These are phyloP conservation scores for Calypte anna DNA, from an alignment of 2,113 vertebrate species.

Conservation along the genomic window DNA sequence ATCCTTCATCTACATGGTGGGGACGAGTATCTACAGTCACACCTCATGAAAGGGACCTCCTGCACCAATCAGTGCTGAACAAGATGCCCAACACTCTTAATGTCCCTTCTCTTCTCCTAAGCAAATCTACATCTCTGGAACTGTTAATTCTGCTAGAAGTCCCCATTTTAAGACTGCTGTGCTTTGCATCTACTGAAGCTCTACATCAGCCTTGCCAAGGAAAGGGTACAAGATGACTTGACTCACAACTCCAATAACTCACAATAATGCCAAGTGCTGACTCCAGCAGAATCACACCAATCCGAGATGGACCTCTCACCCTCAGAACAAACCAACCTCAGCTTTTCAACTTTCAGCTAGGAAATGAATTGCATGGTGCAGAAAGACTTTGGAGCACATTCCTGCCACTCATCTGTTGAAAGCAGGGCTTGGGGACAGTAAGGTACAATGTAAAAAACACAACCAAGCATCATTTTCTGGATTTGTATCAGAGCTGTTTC, in stretches of 20 bases:
- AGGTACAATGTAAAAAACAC: background rate
- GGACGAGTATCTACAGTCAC: background rate
- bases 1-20: background rate
- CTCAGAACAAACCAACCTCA: background rate
- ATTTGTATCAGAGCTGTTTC: background rate
- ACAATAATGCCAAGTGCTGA: background rate
- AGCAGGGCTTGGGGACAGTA: background rate
- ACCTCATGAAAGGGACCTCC: background rate
- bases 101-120: background rate
- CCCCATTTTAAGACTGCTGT: background rate
- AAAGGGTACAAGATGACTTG: background rate
- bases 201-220: background rate
- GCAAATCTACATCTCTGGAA: background rate
- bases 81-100: background rate
- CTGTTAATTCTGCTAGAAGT: background rate
- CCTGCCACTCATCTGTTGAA: background rate
- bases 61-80: background rate
- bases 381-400: background rate
- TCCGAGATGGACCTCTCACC: background rate
- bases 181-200: background rate
- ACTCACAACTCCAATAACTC: background rate
- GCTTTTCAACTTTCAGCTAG: background rate
- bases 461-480: background rate
- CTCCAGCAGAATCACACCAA: background rate
- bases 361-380: background rate